Conservation (phyloP, 2,888 invertebrate genomes). For the Deilephila porcellus region DNA sequence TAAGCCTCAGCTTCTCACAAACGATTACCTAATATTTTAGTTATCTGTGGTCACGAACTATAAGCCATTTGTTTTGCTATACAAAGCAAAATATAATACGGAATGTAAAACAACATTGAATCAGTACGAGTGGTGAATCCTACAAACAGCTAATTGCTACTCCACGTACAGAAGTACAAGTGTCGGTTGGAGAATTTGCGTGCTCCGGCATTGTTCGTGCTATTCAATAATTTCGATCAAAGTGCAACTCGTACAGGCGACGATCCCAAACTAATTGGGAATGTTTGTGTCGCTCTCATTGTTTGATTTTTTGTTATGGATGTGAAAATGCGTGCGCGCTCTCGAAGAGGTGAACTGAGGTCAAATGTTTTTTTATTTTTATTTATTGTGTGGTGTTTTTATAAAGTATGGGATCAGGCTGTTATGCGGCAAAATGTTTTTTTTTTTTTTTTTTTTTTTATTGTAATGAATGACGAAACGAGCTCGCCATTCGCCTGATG, state of each 20-base stretch:
- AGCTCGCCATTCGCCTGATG: no score
- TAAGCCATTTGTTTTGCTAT: no score
- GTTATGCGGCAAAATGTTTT: no score
- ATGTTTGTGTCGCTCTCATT: conserved; percentile 2
- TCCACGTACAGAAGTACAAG: background rate
- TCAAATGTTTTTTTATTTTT: background rate
- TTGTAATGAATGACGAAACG: no score
- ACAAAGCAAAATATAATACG: background rate
- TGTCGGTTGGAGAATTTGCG: conserved; percentile 3
- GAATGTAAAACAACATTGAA: background rate
- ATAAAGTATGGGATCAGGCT: no score
- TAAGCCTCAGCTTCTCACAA: no score
- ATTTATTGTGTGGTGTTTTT: background rate
- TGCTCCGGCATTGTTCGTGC: conserved; percentile 10
- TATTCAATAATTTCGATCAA: conserved; percentile 22
- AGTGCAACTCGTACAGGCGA: background rate
- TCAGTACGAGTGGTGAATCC: conserved; percentile 2
- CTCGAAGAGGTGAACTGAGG: background rate
- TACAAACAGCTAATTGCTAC: conserved; percentile 21
- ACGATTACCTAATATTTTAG: no score
- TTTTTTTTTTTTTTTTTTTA: no score
- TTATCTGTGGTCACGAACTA: no score
- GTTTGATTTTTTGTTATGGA: background rate
- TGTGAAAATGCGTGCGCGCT: background rate
- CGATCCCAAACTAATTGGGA: conserved; percentile 24